Base-by-base conservation (phyloP, 1,140 invertebrate genomes). In the Heliothis subflexa region DNA sequence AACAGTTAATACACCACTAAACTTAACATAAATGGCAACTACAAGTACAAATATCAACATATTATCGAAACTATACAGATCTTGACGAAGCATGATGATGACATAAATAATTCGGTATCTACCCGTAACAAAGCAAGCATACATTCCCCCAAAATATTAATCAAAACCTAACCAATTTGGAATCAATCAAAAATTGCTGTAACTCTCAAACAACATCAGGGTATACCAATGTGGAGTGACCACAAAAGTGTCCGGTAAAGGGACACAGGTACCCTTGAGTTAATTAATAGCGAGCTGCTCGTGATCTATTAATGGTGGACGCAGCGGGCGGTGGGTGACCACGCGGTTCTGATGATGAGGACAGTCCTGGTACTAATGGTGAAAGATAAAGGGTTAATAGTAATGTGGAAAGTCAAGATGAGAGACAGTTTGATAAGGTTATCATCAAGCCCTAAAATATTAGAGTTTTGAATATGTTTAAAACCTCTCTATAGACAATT, bases 251-350 rank as follows among this genome's bases (percentile, higher is more conserved):
- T 68, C 72, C 62, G 14, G 61, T 16, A 66, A 28, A 45, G 49
- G 59, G 66, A 72, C 76, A 78, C 75, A 82, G 80, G 81, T 84
- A 87, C 86, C 86, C 74, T 84, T 82, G 83, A 84, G 84, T 84
- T 88, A 87, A 88, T 88, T 88, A 88, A 87, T 88, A 84, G 74
- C 83, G 77, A 74, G 79, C 78, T 77, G 72, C 57, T 75, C 72
- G 47, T 80, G 79, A 78, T 81, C 78, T 57, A 86, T 87, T 85
- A 86, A 84, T 86, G 81, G 81, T 78, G 78, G 83, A 83, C 85
- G 79, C 82, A 73, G 80, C 84, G 85, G 87, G 84, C 78, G 84
- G 78, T 74, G 28, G 52, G 64, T 28, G 73, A 73, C 88, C 80
- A 86, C 25, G 47, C 28, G 5, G 49, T 2, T 12, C 9, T 10